These are phyloP conservation scores for Epistrophe grossulariae DNA, from an alignment of 2,888 invertebrate species.

Conservation along the genomic window DNA sequence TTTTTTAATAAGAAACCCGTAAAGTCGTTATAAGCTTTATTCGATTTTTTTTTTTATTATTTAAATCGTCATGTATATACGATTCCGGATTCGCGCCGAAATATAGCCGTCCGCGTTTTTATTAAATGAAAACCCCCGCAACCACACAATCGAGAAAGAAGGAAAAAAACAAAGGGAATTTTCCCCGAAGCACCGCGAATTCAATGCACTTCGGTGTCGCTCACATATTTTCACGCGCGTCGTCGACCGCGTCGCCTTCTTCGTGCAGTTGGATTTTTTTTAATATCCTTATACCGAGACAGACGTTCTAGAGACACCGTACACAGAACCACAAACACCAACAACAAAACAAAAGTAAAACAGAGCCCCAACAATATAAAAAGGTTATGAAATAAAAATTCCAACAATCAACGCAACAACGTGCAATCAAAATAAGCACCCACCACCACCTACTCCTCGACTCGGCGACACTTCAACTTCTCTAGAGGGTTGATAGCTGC, in stretches of 20 bases:
- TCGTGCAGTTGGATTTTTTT: conserved; percentile 49
- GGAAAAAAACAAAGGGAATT: conserved; percentile 36
- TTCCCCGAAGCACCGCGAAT: conserved; percentile 46
- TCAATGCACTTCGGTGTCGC: conserved; percentile 44
- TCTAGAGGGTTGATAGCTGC: conserved; percentile 35
- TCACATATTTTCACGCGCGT: conserved; percentile 70
- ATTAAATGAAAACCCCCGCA: conserved; percentile 30
- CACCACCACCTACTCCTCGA: conserved; percentile 6
- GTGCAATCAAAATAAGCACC: conserved; percentile 55
- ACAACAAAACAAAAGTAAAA: neutral
- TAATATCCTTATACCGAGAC: conserved; percentile 71
- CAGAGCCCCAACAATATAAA: conserved; percentile 19
- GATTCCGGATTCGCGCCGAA: conserved; percentile 62
- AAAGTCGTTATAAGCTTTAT: conserved; percentile 42
- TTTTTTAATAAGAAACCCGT: conserved; percentile 40
- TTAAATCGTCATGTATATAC: conserved; percentile 37
- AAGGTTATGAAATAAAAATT: conserved; percentile 72
- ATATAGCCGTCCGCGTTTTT: conserved; percentile 2
- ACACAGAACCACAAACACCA: conserved; percentile 29
- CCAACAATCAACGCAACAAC: conserved; percentile 67
- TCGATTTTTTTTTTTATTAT: conserved; percentile 33
- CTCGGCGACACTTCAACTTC: conserved; percentile 26
- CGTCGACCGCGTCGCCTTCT: neutral
- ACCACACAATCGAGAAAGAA: neutral
- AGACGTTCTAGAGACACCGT: conserved; percentile 67